phyloP scores from a whole-genome alignment of 2,888 invertebrate genomes.

The Cryptophagus acutangulus region DNA sequence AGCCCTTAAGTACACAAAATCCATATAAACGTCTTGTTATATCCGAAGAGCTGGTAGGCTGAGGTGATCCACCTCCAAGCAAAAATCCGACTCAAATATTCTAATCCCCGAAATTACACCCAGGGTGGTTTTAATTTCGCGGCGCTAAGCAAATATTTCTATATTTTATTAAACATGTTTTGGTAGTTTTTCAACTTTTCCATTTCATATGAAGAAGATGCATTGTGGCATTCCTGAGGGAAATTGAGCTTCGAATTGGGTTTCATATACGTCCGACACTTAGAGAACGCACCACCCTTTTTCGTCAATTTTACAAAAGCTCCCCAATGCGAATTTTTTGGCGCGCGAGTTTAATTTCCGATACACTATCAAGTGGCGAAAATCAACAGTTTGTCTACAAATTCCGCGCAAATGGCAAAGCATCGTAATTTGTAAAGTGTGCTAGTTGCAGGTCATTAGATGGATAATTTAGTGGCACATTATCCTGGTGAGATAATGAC shows the following conservation, averaged over 20 bases:
- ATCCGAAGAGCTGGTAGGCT: constrained; percentile 27
- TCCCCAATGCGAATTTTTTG: constrained; percentile 2
- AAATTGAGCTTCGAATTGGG: constrained; percentile 30
- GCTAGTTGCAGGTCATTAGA: constrained; percentile 30
- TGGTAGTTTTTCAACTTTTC: too few relatives aligned
- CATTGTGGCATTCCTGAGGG: constrained; percentile 31
- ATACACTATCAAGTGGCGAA: constrained; percentile 1
- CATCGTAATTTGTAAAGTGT: constrained; percentile 22
- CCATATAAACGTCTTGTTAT: constrained; percentile 41
- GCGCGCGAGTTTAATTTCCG: not conserved
- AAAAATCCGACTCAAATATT: too few relatives aligned
- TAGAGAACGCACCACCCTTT: constrained; percentile 22
- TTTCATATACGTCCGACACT: constrained; percentile 24
- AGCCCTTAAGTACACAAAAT: constrained; percentile 44
- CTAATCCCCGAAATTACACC: too few relatives aligned
- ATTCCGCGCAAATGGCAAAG: constrained; percentile 14
- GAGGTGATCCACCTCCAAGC: constrained; percentile 25
- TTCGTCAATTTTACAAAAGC: constrained; percentile 20
- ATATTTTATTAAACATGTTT: too few relatives aligned
- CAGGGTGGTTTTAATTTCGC: too few relatives aligned
- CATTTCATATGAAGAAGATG: constrained; percentile 26
- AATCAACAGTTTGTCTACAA: constrained; percentile 25
- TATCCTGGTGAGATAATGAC: constrained; percentile 33
- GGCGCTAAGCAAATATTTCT: too few relatives aligned
- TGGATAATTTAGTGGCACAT: constrained; percentile 33